phyloP scores from a whole-genome alignment of 2,888 invertebrate genomes.

The Stomorhina lunata region DNA sequence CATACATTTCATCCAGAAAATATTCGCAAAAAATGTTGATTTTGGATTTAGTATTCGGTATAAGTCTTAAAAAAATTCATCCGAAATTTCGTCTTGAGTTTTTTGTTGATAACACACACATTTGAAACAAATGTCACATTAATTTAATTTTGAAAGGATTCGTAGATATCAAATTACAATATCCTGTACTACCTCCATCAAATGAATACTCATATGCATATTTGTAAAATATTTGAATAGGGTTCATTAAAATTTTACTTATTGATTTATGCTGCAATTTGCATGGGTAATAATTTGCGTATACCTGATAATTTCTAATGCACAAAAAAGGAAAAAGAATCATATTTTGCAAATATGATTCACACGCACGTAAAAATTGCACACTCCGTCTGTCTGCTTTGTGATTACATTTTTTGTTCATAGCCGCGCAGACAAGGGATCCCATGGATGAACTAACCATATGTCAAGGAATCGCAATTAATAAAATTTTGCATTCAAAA shows the following conservation, averaged over 20 bases:
- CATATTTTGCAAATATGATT: constrained; percentile 27
- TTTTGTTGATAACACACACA: too few relatives aligned
- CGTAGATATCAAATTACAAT: constrained; percentile 57
- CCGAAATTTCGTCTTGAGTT: too few relatives aligned
- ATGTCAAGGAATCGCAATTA: constrained; percentile 50
- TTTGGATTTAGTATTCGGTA: too few relatives aligned
- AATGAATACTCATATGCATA: neutral
- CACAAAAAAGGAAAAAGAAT: constrained; percentile 9
- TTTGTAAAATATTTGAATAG: constrained; percentile 23
- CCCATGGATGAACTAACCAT: constrained; percentile 9
- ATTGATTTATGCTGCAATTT: constrained; percentile 58
- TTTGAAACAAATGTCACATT: neutral
- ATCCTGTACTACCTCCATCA: constrained; percentile 40
- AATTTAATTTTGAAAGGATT: neutral
- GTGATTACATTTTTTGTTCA: neutral
- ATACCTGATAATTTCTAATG: constrained; percentile 61
- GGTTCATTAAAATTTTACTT: constrained; percentile 40
- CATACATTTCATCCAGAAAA: too few relatives aligned
- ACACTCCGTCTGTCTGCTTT: neutral
- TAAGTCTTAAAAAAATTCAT: too few relatives aligned
- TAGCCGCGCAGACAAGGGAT: neutral
- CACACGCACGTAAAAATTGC: constrained; percentile 7
- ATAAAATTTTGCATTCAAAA: constrained; percentile 50
- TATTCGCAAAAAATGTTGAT: too few relatives aligned
- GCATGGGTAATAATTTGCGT: constrained; percentile 68